Conservation (phyloP, 2,113 vertebrate genomes). For the Leuciscus idus region DNA sequence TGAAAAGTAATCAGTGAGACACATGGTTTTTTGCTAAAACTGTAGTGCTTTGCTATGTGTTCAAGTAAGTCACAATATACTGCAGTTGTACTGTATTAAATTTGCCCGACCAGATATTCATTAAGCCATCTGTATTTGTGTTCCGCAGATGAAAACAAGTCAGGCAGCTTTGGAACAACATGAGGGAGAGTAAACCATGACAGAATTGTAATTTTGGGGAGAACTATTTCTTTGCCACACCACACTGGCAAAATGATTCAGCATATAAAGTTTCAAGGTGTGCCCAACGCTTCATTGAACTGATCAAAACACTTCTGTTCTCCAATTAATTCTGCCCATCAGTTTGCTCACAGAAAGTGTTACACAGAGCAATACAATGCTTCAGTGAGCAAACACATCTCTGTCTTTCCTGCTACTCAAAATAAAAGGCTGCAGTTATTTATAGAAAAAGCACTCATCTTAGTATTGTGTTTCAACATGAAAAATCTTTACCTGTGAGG, state of each 20-base stretch:
- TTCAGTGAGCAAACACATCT: slow-evolving; percentile 4
- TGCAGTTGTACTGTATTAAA: not conserved
- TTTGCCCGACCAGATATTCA: not conserved
- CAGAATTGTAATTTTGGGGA: not conserved
- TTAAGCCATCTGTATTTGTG: not conserved
- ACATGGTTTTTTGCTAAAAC: not conserved
- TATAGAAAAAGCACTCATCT: slow-evolving; percentile 14
- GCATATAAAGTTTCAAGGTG: not conserved
- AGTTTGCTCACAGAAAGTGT: slow-evolving; percentile 25
- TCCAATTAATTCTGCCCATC: slow-evolving; percentile 34
- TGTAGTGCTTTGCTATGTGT: not conserved
- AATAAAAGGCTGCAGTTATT: not conserved
- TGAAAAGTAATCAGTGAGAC: not conserved
- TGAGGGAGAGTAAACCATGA: not conserved
- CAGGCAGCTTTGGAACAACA: not conserved
- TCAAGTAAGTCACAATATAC: not conserved
- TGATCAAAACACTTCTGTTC: slow-evolving; percentile 37
- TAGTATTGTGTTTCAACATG: not conserved
- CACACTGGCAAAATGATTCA: not conserved
- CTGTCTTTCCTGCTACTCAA: not conserved
- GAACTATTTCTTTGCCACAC: not conserved
- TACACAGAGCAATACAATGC: slow-evolving; percentile 2
- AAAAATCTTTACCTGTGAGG: slow-evolving; percentile 2
- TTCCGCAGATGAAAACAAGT: not conserved
- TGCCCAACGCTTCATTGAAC: slow-evolving; percentile 21